These are phyloP conservation scores for Tipula lateralis DNA, from an alignment of 2,888 invertebrate genomes.

Conservation along the genomic window DNA sequence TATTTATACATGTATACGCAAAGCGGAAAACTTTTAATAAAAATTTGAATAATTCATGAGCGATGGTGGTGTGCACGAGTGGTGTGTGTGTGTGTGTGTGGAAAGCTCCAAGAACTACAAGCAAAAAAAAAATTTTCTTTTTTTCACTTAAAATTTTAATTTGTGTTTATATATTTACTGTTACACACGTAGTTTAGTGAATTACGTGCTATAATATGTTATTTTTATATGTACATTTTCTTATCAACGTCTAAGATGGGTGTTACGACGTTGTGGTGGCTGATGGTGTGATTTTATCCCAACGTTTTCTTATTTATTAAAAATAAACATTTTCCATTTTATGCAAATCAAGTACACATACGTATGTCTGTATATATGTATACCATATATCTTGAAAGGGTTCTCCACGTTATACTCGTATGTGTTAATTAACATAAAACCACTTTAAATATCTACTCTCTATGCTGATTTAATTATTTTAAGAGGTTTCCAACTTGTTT, in stretches of 20 bases:
- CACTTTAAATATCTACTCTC: background rate
- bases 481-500: background rate
- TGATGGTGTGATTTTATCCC: background rate
- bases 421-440: slow-evolving; percentile 13
- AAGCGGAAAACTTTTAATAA: background rate
- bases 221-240: background rate
- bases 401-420: background rate
- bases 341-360: background rate
- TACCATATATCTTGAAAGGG: background rate
- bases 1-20: background rate
- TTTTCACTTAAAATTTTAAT: slow-evolving; percentile 3
- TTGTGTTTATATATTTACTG: background rate
- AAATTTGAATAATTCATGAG: slow-evolving; percentile 20
- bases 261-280: background rate
- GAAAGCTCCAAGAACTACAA: background rate
- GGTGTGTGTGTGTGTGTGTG: background rate
- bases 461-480: background rate
- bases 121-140: background rate
- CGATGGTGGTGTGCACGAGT: background rate
- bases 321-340: background rate
- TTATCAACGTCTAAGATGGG: background rate
- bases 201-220: slow-evolving; percentile 19
- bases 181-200: slow-evolving; percentile 24
- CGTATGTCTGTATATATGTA: no score
- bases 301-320: background rate